Conservation (phyloP, 1,140 invertebrate genomes). For the Drosophila parabipectinata region DNA sequence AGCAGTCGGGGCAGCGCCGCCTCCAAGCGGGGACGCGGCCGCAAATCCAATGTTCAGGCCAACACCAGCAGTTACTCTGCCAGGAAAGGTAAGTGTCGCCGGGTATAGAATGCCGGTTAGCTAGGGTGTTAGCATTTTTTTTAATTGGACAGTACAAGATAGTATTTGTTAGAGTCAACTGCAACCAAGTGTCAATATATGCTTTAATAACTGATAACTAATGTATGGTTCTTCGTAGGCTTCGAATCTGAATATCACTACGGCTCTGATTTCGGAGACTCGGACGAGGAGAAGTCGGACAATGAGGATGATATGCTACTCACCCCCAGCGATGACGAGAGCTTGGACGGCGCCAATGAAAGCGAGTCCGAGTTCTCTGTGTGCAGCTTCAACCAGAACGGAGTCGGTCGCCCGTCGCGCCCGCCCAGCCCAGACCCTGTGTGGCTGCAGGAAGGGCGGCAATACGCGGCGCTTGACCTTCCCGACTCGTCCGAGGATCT, state of each 20-base stretch:
- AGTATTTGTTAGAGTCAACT: background rate
- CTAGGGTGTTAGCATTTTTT: no score
- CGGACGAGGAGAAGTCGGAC: conserved; percentile 90
- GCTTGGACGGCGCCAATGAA: conserved; percentile 87
- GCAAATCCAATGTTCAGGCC: conserved; percentile 70
- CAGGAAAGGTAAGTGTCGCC: conserved; percentile 85
- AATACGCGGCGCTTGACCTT: conserved; percentile 90
- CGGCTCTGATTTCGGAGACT: conserved; percentile 94
- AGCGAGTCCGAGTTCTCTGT: conserved; percentile 94
- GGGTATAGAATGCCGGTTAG: background rate
- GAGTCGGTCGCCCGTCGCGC: conserved; percentile 85
- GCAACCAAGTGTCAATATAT: conserved; percentile 29
- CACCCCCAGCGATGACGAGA: conserved; percentile 88
- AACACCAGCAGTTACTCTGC: conserved; percentile 84
- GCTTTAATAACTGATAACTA: background rate
- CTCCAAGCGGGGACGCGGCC: conserved; percentile 84
- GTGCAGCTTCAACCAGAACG: conserved; percentile 89
- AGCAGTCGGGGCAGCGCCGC: conserved; percentile 84
- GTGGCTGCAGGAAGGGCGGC: conserved; percentile 91
- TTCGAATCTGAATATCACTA: conserved; percentile 96
- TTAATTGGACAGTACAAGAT: no score
- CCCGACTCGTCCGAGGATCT: conserved; percentile 96
- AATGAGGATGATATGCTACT: conserved; percentile 88
- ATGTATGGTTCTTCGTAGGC: conserved; percentile 84
- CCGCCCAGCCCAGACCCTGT: conserved; percentile 93